A percentile compares a stretch with the other conserved stretches of the same genome.
These are phyloP conservation scores for Neocrepidodera transversa DNA, from an alignment of 2,888 invertebrate species.

Conservation along the genomic window DNA sequence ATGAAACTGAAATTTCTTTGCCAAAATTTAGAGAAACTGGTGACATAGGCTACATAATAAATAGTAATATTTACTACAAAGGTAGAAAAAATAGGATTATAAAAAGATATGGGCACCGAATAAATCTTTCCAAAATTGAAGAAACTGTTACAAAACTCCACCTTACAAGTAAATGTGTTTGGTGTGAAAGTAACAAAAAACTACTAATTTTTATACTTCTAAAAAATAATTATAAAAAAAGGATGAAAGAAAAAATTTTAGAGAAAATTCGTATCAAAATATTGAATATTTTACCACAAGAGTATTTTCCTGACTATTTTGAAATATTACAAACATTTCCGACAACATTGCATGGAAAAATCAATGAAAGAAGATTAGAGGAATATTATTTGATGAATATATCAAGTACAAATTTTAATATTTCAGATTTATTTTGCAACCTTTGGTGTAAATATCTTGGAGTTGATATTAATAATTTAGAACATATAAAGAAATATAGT, in stretches of 20 bases:
- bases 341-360: constrained; percentile 74
- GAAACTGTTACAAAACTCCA: constrained; percentile 58
- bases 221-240: constrained; percentile 39
- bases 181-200: constrained; percentile 61
- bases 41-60: constrained; percentile 70
- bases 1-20: constrained; percentile 55
- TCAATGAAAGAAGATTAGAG: constrained; percentile 63
- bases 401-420: constrained; percentile 12
- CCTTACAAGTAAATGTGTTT: constrained; percentile 65
- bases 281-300: constrained; percentile 54
- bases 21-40: constrained; percentile 71
- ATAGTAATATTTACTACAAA: constrained; percentile 66
- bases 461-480: constrained; percentile 16
- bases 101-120: constrained; percentile 79
- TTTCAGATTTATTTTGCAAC: constrained; percentile 19
- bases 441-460: constrained; percentile 32
- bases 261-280: constrained; percentile 52
- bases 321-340: constrained; percentile 67
- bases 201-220: constrained; percentile 64
- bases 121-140: constrained; percentile 69
- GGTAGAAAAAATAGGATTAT: constrained; percentile 74
- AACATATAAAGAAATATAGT: constrained; percentile 52
- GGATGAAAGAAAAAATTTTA: constrained; percentile 44
- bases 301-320: constrained; percentile 68
- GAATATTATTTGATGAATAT: constrained; percentile 55